These are phyloP conservation scores for Eremophila alpestris DNA, from an alignment of 2,797 vertebrate species.

Conservation along the genomic window DNA sequence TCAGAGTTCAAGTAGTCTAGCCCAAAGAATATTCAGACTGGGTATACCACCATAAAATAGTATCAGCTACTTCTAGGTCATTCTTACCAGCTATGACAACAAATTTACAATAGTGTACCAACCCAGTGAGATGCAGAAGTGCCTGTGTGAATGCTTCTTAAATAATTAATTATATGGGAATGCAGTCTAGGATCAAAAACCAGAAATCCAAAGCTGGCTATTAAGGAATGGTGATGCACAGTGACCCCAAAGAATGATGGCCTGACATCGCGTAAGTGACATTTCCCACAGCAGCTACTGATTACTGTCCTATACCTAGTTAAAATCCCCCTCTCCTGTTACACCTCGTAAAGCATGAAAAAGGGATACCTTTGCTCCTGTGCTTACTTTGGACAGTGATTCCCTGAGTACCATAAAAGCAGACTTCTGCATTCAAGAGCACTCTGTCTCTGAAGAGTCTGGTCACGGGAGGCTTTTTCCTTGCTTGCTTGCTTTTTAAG, in stretches of 20 bases:
- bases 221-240: background rate
- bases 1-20: background rate
- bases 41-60: background rate
- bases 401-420: background rate
- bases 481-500: background rate
- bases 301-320: background rate
- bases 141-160: background rate
- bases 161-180: background rate
- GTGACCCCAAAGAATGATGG: background rate
- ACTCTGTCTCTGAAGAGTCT: background rate
- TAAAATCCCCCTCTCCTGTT: background rate
- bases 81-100: background rate
- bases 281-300: background rate
- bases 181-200: background rate
- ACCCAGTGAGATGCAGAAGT: background rate
- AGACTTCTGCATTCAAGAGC: background rate
- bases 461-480: accelerated
- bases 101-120: background rate
- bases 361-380: background rate
- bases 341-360: background rate
- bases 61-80: background rate
- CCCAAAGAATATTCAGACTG: background rate
- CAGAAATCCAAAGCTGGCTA: background rate
- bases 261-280: background rate
- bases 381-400: background rate